phyloP scores from a whole-genome alignment of 2,888 invertebrate genomes.

The Dynastes tityus region DNA sequence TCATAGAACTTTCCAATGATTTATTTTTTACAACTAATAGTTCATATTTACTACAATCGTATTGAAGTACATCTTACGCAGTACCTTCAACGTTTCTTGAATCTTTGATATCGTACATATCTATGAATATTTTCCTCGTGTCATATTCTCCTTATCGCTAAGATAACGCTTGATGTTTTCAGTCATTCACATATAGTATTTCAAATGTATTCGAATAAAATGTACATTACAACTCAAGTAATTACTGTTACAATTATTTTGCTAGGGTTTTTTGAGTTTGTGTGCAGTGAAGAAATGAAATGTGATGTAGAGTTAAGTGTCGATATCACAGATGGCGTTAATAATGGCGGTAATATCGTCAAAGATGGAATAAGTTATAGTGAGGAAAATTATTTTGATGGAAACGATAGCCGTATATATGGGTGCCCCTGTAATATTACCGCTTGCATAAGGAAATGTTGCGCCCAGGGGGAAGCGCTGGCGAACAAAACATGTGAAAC shows the following conservation, averaged over 20 bases:
- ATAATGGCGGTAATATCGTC: not conserved
- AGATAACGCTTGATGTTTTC: conserved; percentile 20
- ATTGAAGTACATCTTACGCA: too few relatives aligned
- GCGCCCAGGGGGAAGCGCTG: conserved; percentile 11
- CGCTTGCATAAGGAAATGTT: conserved; percentile 43
- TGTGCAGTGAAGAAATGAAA: conserved; percentile 24
- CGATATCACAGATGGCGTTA: conserved; percentile 42
- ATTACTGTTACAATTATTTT: conserved; percentile 1
- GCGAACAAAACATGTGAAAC: conserved; percentile 31
- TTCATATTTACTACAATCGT: too few relatives aligned
- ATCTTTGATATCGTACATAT: not conserved
- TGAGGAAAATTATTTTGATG: conserved; percentile 30
- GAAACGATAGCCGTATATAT: not conserved
- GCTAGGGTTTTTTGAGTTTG: conserved; percentile 5
- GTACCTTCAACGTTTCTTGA: too few relatives aligned
- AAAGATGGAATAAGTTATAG: conserved; percentile 37
- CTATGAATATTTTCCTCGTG: too few relatives aligned
- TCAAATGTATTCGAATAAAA: conserved; percentile 19
- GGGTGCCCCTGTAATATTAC: conserved; percentile 43
- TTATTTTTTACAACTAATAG: too few relatives aligned
- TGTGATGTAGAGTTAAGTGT: conserved; percentile 33
- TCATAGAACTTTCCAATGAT: too few relatives aligned
- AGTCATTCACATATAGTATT: conserved; percentile 6
- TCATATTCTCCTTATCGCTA: not conserved
- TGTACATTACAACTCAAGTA: conserved; percentile 3